Conservation (phyloP, 1,140 invertebrate species). For the Bilobella aurantiaca region DNA sequence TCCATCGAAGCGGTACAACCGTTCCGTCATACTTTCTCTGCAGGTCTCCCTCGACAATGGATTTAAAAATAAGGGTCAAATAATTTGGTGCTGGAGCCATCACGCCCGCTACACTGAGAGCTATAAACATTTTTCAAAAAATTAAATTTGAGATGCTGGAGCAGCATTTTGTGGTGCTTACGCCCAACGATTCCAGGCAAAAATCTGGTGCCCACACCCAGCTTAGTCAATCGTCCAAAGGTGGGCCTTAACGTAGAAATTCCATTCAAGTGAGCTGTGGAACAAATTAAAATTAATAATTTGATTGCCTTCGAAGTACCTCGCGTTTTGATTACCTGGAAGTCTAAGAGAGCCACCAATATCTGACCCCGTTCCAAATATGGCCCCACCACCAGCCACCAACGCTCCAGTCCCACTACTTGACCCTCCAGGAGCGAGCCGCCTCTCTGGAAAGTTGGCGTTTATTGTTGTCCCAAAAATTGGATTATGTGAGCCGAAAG, state of each 20-base stretch:
- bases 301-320: no score
- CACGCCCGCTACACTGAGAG: constrained; percentile 11
- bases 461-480: constrained; percentile 43
- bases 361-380: constrained; percentile 38
- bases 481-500: constrained; percentile 42
- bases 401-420: constrained; percentile 39
- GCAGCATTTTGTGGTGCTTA: not conserved
- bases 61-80: constrained; percentile 14
- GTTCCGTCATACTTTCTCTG: constrained; percentile 18
- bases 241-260: constrained; percentile 46
- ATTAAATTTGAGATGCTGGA: not conserved
- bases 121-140: not conserved
- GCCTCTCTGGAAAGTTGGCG: constrained; percentile 35
- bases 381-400: constrained; percentile 38
- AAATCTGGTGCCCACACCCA: not conserved
- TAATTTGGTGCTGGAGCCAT: constrained; percentile 7
- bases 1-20: constrained; percentile 27
- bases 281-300: no score
- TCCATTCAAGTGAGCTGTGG: constrained; percentile 49
- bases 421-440: constrained; percentile 41
- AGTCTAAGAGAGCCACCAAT: constrained; percentile 52
- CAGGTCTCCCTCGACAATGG: not conserved
- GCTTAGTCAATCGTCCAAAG: constrained; percentile 25
- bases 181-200: not conserved
- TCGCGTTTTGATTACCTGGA: no score